A percentile compares a stretch with the other conserved stretches of the same genome.
Evolutionary conservation across 2,797 vertebrate genomes (phyloP).

Genomic region (Sciurus vulgaris): DNA sequence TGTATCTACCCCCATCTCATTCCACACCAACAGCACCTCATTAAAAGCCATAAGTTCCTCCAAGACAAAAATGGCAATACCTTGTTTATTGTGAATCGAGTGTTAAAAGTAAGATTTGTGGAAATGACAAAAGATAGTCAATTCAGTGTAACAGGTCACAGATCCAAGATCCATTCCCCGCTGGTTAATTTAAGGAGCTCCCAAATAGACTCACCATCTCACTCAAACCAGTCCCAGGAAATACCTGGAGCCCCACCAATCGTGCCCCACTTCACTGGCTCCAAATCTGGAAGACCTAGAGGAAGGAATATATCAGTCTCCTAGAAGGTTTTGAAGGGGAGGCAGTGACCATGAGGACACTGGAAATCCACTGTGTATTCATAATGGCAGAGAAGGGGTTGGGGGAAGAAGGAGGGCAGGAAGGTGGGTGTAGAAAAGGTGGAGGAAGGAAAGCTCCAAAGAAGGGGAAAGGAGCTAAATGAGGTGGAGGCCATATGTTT

Average conservation of each 20-base stretch:
- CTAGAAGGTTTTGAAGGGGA: background rate
- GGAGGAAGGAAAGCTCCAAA: background rate
- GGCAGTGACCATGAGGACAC: background rate
- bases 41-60: background rate
- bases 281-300: background rate
- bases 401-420: background rate
- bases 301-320: background rate
- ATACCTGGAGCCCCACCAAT: background rate
- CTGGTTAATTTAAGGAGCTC: background rate
- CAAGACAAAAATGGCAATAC: background rate
- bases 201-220: background rate
- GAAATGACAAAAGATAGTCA: background rate
- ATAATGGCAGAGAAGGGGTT: background rate
- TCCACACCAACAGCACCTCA: background rate
- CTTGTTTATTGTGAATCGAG: background rate
- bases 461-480: background rate
- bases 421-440: background rate
- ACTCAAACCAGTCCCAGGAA: background rate
- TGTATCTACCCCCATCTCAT: rapidly evolving
- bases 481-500: background rate
- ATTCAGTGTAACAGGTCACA: background rate
- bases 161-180: background rate
- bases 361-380: background rate
- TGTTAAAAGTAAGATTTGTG: background rate
- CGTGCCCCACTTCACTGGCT: no score